phyloP scores from a whole-genome alignment of 92 coral and sea anemone genomes.

The Plumapathes pennacea region DNA sequence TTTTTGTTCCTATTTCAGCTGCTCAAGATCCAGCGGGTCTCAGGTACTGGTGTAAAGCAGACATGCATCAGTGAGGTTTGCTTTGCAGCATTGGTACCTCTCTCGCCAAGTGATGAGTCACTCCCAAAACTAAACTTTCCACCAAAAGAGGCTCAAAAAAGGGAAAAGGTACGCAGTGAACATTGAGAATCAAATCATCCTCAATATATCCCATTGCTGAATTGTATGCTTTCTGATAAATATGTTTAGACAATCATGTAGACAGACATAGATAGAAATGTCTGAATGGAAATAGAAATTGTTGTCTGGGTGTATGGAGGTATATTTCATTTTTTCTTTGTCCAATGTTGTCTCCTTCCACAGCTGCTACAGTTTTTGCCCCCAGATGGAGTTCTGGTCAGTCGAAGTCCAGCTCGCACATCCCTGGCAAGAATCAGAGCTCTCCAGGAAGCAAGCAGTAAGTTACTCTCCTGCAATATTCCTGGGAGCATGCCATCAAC shows the following conservation, averaged over 20 bases:
- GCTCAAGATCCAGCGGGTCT: constrained; percentile 74
- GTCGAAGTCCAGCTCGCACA: constrained; percentile 74
- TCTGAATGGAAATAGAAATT: no score
- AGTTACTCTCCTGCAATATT: background rate
- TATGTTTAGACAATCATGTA: no score
- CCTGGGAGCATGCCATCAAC: no score
- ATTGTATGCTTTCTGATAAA: no score
- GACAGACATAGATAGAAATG: no score
- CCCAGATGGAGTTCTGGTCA: constrained; percentile 70
- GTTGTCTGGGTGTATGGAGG: no score
- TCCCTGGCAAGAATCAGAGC: constrained; percentile 82
- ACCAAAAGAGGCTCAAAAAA: constrained; percentile 53
- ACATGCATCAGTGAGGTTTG: constrained; percentile 82
- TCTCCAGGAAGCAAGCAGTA: constrained; percentile 87
- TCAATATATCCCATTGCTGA: no score
- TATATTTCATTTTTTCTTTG: background rate
- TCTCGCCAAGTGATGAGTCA: constrained; percentile 67
- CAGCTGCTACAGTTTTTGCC: constrained; percentile 68
- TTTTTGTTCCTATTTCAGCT: constrained; percentile 38
- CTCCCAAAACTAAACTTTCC: constrained; percentile 84
- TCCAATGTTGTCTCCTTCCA: background rate
- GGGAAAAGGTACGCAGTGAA: constrained; percentile 64
- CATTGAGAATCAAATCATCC: no score
- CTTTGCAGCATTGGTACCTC: constrained; percentile 68
- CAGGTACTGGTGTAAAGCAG: constrained; percentile 78